Percentiles rank a stretch among this genome's conserved stretches.
Evolutionary conservation across 2,797 vertebrate genomes (phyloP).

Genomic region (Brachyalestes nurse): DNA sequence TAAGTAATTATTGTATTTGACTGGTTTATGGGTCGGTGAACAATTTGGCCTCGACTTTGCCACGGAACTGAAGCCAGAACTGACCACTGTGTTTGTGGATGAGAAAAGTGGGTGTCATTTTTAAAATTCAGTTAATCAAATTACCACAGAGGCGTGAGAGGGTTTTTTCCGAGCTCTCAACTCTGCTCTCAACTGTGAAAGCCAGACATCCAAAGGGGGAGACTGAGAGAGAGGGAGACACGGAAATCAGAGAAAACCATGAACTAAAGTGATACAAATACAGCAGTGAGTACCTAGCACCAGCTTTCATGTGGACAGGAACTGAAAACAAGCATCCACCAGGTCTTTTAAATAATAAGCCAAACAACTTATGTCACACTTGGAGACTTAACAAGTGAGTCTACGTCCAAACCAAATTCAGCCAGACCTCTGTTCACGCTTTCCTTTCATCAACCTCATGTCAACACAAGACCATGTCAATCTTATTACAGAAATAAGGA

Average conservation of each 20-base stretch:
- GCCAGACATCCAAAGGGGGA: background rate
- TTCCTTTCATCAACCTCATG: too few species aligned
- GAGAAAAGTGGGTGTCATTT: background rate
- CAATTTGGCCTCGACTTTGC: background rate
- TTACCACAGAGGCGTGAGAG: background rate
- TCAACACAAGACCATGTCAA: too few species aligned
- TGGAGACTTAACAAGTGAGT: too few species aligned
- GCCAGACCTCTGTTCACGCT: too few species aligned
- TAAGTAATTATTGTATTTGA: constrained; percentile 3
- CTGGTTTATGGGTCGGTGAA: constrained; percentile 7
- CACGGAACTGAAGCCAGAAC: background rate
- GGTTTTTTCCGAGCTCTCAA: background rate
- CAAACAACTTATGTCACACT: too few species aligned
- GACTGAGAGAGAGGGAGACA: background rate
- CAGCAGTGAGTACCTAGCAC: too few species aligned
- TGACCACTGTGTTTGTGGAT: background rate
- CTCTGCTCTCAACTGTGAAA: background rate
- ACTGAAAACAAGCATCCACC: too few species aligned
- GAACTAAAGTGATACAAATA: too few species aligned
- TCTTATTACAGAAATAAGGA: too few species aligned
- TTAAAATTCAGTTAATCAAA: background rate
- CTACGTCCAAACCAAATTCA: too few species aligned
- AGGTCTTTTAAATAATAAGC: too few species aligned
- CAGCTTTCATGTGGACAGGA: too few species aligned
- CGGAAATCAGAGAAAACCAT: background rate